Base-by-base conservation (phyloP, 2,113 vertebrate genomes). In the Cygnus buccinator region DNA sequence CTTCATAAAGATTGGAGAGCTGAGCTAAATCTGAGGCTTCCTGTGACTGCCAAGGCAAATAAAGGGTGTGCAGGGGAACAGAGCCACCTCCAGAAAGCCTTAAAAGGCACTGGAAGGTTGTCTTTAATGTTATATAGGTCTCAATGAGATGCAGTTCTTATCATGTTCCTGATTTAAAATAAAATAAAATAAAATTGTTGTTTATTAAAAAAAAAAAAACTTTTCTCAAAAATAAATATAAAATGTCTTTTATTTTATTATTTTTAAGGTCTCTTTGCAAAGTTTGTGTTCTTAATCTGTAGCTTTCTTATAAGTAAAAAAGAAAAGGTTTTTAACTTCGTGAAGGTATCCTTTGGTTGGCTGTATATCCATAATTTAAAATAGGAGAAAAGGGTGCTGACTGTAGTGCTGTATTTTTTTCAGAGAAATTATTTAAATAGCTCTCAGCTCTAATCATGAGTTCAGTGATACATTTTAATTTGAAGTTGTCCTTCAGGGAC, bases 21-120 rank as follows among this genome's bases (percentile, higher is more conserved):
- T 86, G 68, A 91, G 71, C 70, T 93, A 31, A 84, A 92, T 92
- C 61, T 84, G 71, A 93, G 67, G 57, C 39, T 95, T 91, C 9
- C 10, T 87, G 61, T 68, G 74, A 70, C 79, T 88, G 70, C 17
- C 50, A n/a, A n/a, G 57, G 71, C 48, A 95, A 87, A 95, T 63
- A 95, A 74, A 73, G 39, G 71, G 66, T 1, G 5, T 15, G 1
- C 3, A 86, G 22, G 26, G 33, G 52, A 84, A 52, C 54, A 48
- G 46, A 67, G 22, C 46, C 11, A 41, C 70, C 55, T 81, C 28
- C 23, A 91, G 23, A 43, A 85, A 35, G 37, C 48, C 43, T 81
- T 92, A 57, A 55, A 46, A 67, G 67, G 61, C 76, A 66, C n/a
- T 65, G 44, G 65, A 63, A 58, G 55, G 29, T 54, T 83, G 61